Evolutionary conservation across 2,888 invertebrate species (phyloP).

Genomic region (Hylaea fasciaria): DNA sequence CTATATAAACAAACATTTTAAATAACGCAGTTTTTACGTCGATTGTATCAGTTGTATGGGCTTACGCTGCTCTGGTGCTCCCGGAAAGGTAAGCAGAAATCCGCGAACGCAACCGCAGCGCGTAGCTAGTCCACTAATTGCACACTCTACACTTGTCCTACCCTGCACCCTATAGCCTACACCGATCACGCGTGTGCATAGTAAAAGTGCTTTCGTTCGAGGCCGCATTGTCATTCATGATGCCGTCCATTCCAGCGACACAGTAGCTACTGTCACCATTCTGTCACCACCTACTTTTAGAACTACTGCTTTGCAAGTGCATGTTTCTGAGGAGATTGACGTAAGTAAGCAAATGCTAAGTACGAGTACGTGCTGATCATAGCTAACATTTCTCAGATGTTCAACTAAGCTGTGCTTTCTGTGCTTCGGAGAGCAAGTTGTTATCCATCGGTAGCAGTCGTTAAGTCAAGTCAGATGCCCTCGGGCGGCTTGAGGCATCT

Average conservation of each 20-base stretch:
- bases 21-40: no score
- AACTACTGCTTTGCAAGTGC: conserved; percentile 7
- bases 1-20: no score
- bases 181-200: conserved; percentile 75
- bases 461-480: no score
- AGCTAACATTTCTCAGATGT: no score
- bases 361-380: no score
- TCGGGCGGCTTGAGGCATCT: no score
- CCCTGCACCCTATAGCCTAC: conserved; percentile 59
- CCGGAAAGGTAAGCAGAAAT: not conserved
- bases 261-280: conserved; percentile 42
- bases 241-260: conserved; percentile 48
- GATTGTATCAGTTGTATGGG: no score
- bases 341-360: no score
- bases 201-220: conserved; percentile 84
- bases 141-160: conserved; percentile 48
- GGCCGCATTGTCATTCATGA: conserved; percentile 79
- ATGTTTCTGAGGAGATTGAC: not conserved
- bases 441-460: no score
- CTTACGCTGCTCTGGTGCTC: no score
- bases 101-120: not conserved
- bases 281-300: conserved; percentile 60
- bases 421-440: no score
- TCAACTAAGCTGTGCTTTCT: no score
- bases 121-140: not conserved